These are phyloP conservation scores for Diplodus puntazzo DNA, from an alignment of 2,797 vertebrate genomes.

Conservation along the genomic window DNA sequence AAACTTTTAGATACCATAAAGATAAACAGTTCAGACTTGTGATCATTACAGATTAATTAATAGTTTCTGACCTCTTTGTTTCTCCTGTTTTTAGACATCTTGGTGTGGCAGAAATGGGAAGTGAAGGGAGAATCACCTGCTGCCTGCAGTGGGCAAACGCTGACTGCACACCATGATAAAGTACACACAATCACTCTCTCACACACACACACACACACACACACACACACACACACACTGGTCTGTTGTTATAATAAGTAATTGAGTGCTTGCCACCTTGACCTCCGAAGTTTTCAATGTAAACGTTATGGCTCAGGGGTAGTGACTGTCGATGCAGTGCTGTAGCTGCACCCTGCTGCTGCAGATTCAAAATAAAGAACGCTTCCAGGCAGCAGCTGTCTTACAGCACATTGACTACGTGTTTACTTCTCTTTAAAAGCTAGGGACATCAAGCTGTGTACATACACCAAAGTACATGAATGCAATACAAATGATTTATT, in stretches of 20 bases:
- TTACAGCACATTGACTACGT: too few species aligned
- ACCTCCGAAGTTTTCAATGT: too few species aligned
- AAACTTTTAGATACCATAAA: not conserved
- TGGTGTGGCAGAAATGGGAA: slow-evolving; percentile 82
- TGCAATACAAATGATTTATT: too few species aligned
- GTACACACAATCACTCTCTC: slow-evolving; percentile 52
- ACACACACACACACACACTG: slow-evolving; percentile 23
- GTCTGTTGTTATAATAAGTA: not conserved
- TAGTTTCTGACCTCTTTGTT: slow-evolving; percentile 21
- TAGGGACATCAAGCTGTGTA: too few species aligned
- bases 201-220: slow-evolving; percentile 25
- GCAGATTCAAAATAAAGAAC: too few species aligned
- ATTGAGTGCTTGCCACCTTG: too few species aligned
- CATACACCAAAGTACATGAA: too few species aligned
- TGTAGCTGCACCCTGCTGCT: too few species aligned
- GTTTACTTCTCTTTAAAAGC: too few species aligned
- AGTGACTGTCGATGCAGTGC: too few species aligned
- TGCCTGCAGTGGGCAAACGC: slow-evolving; percentile 74
- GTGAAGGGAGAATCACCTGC: slow-evolving; percentile 83
- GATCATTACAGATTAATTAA: not conserved
- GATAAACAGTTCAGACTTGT: not conserved
- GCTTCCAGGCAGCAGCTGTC: too few species aligned
- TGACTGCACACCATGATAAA: slow-evolving; percentile 86
- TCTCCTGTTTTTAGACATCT: slow-evolving; percentile 66
- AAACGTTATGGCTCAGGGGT: too few species aligned